phyloP scores from a whole-genome alignment of 2,797 vertebrate species.

The Hephaestus fuliginosus region DNA sequence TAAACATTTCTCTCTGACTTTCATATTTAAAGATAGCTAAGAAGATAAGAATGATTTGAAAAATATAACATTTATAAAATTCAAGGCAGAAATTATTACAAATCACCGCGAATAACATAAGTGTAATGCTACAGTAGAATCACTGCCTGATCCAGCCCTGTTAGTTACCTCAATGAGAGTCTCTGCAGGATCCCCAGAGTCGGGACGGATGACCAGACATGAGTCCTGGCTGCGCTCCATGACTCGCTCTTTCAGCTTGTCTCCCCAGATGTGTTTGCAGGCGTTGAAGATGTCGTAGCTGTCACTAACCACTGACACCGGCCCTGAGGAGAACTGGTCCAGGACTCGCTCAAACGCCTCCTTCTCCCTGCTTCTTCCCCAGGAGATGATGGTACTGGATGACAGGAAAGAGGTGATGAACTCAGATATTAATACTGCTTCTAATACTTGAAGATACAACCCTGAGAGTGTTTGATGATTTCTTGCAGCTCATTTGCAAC shows the following conservation, averaged over 20 bases:
- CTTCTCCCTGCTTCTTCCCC: slow-evolving; percentile 83
- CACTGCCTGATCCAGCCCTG: no score
- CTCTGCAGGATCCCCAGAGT: slow-evolving; percentile 86
- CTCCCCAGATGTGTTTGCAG: slow-evolving; percentile 88
- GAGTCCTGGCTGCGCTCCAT: slow-evolving; percentile 86
- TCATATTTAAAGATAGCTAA: no score
- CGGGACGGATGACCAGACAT: slow-evolving; percentile 84
- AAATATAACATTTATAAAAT: no score
- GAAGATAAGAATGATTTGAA: no score
- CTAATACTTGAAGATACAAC: background rate
- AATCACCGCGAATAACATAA: no score
- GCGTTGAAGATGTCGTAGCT: slow-evolving; percentile 89
- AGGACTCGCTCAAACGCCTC: slow-evolving; percentile 85
- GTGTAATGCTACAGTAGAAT: no score
- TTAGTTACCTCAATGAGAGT: slow-evolving; percentile 83
- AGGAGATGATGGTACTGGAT: slow-evolving; percentile 86
- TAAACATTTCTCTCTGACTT: no score
- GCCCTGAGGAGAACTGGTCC: slow-evolving; percentile 83
- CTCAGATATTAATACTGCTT: background rate
- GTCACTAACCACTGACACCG: slow-evolving; percentile 87
- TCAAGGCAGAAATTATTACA: no score
- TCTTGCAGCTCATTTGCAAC: background rate
- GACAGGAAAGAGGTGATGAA: slow-evolving; percentile 1
- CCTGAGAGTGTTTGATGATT: no score
- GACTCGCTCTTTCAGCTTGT: slow-evolving; percentile 85